These are phyloP conservation scores for Glaucidium brasilianum DNA, from an alignment of 2,113 vertebrate genomes.

Conservation along the genomic window DNA sequence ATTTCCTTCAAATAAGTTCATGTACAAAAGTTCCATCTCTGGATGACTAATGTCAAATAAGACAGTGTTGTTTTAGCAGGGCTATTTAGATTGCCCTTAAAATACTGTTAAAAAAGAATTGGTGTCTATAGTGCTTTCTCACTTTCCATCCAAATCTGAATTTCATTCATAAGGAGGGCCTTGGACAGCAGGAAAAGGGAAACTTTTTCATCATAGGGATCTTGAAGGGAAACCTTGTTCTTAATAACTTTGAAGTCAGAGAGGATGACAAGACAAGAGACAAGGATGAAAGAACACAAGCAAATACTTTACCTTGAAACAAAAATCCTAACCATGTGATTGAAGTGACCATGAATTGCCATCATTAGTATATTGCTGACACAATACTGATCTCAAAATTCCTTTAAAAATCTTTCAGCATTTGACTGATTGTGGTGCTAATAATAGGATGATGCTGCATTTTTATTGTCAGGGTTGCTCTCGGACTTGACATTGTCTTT, in stretches of 20 bases:
- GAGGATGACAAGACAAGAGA: not conserved
- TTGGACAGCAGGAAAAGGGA: not conserved
- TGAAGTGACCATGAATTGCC: conserved; percentile 40
- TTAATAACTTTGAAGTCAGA: not conserved
- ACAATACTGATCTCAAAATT: conserved; percentile 33
- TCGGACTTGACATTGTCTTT: conserved; percentile 54
- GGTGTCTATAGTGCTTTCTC: not conserved
- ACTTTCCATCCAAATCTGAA: not conserved
- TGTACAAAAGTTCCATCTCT: not conserved
- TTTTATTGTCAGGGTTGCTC: conserved; percentile 63
- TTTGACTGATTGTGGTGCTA: conserved; percentile 65
- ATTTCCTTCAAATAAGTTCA: not conserved
- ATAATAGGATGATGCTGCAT: conserved; percentile 57
- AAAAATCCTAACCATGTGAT: not conserved
- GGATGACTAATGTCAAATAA: not conserved
- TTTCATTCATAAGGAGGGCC: not conserved
- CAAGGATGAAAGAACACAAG: not conserved
- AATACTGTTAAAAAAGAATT: not conserved
- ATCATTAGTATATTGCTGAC: conserved; percentile 46
- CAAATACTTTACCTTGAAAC: conserved; percentile 19
- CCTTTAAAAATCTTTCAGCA: conserved; percentile 52
- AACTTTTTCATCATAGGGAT: not conserved
- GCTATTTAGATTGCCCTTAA: not conserved
- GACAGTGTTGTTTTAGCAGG: not conserved
- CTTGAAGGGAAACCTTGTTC: not conserved